Evolutionary conservation across 1,140 invertebrate species (phyloP), one percentile per base, ranked within the genome.

Genomic region (Brachionus rotundiformis): DNA sequence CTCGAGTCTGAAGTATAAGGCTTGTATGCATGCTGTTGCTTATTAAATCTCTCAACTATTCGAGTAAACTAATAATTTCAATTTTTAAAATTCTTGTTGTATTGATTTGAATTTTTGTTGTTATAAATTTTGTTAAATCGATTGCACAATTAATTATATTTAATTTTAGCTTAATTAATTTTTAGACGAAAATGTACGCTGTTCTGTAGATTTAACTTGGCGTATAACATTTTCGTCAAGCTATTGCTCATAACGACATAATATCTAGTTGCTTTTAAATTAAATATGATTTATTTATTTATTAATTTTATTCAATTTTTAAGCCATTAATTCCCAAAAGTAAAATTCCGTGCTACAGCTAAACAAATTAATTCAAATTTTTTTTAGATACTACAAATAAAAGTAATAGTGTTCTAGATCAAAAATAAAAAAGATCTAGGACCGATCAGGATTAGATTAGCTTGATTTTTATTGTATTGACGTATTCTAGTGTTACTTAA

Each of bases 281-380:
- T 63, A 6, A 29, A 11, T 63, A 13, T 29, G 13, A 63, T 31
- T 63, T 63, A 63, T n/a, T 13, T 25, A n/a, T 63, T 29, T 63
- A 29, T 63, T 29, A 63, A 33, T 29, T 27, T 27, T 63, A 29
- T 63, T 63, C 29, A 63, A 41, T 63, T 29, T 29, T 33, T 63
- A 63, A 63, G 29, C 61, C 61, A 63, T 13, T 54, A 23, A 54
- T 23, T 54, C 47, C 47, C 47, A 33, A 63, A 63, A 63, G 61
- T 63, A 63, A 63, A 63, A 29, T 63, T 63, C 61, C 61, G 29
- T 27, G 61, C 61, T 63, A 8, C 11, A 33, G 25, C 29, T 33
- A 29, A 63, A 63, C 39, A 41, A 41, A 23, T 63, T 63, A 63
- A 29, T 63, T 31, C 3, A n/a, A 29, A 63, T 29, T 63, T 63